Evolutionary conservation across 2,113 vertebrate genomes (phyloP), one percentile per base, ranked within the genome.

Genomic region (Pleuronectes platessa): DNA sequence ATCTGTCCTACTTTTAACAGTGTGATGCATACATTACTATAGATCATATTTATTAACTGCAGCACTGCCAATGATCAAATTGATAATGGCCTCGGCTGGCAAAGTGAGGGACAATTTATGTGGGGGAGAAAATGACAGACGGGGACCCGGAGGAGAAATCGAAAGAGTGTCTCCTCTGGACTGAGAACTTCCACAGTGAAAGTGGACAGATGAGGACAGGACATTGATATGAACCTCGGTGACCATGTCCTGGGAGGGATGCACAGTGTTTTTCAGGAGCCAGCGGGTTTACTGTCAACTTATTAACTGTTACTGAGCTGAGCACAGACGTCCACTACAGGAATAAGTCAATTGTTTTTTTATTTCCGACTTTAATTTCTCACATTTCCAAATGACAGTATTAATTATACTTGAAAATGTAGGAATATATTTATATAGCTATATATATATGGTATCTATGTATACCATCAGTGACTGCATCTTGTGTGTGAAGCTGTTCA

Each of bases 131-230:
- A 23, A 54, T 53, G 59, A 40, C 71, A 37, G 31, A 75, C 59
- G 23, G 42, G 66, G 49, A 45, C 66, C 68, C 61, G n/a, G 17
- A 60, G 56, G 62, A 51, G 55, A 63, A 64, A 61, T 59, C 21
- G 23, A 47, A 75, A 58, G 69, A 83, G 84, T 76, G 71, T 61
- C 40, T 68, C 27, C 45, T 55, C 21, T 64, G 0, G 1, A 42
- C 40, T 71, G 24, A 76, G 61, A 62, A 66, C 65, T 54, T 55
- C 75, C 72, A 70, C 56, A 10, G 8, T 20, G 59, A 62, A 24
- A 49, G 23, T 71, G 64, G 31, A 55, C 35, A 55, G 63, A 61
- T 55, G 67, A 65, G 73, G 60, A 67, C 54, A 67, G 78, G 51
- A 68, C 42, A 8, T 11, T 13, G 53, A 62, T 31, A 45, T 27